These are phyloP conservation scores for Siderastrea radians DNA, from an alignment of 92 coral and sea anemone genomes.

Conservation along the genomic window DNA sequence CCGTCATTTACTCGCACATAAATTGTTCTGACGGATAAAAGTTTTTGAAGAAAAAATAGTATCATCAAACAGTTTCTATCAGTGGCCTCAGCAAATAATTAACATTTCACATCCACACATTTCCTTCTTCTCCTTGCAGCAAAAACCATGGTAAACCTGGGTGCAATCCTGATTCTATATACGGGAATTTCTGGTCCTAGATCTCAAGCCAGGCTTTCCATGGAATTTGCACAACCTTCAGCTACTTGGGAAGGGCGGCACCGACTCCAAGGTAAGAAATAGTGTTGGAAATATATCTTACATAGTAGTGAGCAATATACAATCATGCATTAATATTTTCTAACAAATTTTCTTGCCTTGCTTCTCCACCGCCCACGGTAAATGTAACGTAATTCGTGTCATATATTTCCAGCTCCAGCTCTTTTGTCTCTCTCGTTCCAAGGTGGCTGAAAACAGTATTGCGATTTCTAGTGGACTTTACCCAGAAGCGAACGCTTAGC, in stretches of 20 bases:
- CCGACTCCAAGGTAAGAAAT: not conserved
- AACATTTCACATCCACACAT: not conserved
- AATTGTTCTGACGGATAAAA: not conserved
- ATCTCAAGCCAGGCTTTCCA: too few relatives aligned
- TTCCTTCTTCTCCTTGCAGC: not conserved
- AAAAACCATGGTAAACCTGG: too few relatives aligned
- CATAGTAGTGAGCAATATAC: not conserved
- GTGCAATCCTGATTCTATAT: too few relatives aligned
- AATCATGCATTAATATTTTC: too few relatives aligned
- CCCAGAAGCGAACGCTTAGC: constrained; percentile 36
- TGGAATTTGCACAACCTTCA: too few relatives aligned
- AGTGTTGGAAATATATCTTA: too few relatives aligned
- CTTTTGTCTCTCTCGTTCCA: not conserved
- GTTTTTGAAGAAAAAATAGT: not conserved
- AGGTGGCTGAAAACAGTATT: constrained; percentile 22
- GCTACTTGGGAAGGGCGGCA: too few relatives aligned
- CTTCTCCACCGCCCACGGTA: constrained; percentile 9
- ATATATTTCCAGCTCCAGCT: not conserved
- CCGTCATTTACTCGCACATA: not conserved
- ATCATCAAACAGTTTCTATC: too few relatives aligned
- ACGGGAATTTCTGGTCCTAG: too few relatives aligned
- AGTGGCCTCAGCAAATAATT: not conserved
- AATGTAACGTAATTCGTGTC: not conserved
- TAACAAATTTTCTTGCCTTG: not conserved
- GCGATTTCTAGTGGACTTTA: not conserved